These are phyloP conservation scores for Rugalucina vietnamica DNA, from an alignment of 2,888 invertebrate species.

Conservation along the genomic window DNA sequence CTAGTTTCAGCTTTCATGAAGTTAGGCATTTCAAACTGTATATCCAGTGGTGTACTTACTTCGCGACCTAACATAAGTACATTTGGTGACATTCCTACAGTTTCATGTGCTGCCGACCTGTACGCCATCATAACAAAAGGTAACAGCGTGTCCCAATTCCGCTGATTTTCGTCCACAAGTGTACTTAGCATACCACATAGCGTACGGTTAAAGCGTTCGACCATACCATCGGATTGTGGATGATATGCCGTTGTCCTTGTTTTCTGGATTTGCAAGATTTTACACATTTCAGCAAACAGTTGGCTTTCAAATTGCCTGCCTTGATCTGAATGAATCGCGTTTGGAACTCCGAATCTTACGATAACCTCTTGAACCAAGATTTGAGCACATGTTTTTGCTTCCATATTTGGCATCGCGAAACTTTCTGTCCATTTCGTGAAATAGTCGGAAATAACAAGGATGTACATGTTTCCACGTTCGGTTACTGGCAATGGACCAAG, in stretches of 20 bases:
- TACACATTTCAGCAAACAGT: conserved; percentile 14
- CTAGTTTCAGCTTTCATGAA: background rate
- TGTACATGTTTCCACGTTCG: conserved; percentile 34
- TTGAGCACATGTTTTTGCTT: conserved; percentile 24
- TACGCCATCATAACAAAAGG: conserved; percentile 59
- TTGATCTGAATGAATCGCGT: conserved; percentile 27
- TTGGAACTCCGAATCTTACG: conserved; percentile 4
- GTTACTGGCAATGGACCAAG: conserved; percentile 39
- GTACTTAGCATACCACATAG: conserved; percentile 34
- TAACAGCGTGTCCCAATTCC: conserved; percentile 41
- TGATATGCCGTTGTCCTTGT: conserved; percentile 51
- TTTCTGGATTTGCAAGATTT: conserved; percentile 29
- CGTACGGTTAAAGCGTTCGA: conserved; percentile 49
- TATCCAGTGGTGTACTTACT: background rate
- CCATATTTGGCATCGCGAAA: conserved; percentile 35
- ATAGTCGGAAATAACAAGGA: conserved; percentile 37
- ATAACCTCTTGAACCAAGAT: conserved; percentile 31
- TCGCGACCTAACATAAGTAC: conserved; percentile 46
- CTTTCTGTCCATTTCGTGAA: conserved; percentile 51
- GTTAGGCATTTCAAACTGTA: background rate
- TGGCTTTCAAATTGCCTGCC: conserved; percentile 10
- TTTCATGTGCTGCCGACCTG: conserved; percentile 37
- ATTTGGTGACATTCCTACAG: conserved; percentile 43
- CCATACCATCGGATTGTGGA: too few species aligned
- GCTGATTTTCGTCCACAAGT: conserved; percentile 26